phyloP scores from a whole-genome alignment of 2,113 vertebrate species.

The Siphamia tubifer region DNA sequence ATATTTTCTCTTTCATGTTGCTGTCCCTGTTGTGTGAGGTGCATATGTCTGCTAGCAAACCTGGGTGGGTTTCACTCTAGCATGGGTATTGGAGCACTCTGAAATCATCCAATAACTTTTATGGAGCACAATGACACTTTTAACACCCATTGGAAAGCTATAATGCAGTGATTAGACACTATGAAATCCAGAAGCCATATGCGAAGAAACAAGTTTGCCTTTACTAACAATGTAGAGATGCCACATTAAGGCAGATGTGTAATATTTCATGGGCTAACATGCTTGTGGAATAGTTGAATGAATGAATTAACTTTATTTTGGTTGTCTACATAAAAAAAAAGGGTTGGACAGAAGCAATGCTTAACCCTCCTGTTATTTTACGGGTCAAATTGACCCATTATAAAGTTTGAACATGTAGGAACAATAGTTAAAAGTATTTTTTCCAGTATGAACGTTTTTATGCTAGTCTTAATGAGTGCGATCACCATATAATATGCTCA shows the following conservation, averaged over 20 bases:
- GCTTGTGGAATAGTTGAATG: background rate
- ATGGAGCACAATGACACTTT: constrained; percentile 20
- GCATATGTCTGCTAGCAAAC: background rate
- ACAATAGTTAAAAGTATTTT: too few species aligned
- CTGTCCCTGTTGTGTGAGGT: background rate
- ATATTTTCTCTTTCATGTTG: background rate
- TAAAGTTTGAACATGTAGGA: too few species aligned
- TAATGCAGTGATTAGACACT: background rate
- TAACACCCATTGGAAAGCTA: background rate
- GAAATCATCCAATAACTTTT: constrained; percentile 16
- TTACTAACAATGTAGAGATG: background rate
- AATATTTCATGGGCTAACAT: background rate
- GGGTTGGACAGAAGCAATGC: too few species aligned
- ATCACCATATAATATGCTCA: too few species aligned
- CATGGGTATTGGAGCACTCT: background rate
- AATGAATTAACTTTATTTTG: too few species aligned
- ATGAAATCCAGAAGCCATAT: background rate
- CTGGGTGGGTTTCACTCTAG: constrained; percentile 12
- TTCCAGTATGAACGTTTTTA: too few species aligned
- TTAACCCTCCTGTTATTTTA: too few species aligned
- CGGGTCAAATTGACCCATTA: too few species aligned
- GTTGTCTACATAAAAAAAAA: too few species aligned
- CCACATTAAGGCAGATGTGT: background rate
- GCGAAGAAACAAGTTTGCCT: constrained; percentile 5
- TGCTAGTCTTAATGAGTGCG: too few species aligned